Conservation (phyloP, 2,888 invertebrate species). For the Tillus elongatus region DNA sequence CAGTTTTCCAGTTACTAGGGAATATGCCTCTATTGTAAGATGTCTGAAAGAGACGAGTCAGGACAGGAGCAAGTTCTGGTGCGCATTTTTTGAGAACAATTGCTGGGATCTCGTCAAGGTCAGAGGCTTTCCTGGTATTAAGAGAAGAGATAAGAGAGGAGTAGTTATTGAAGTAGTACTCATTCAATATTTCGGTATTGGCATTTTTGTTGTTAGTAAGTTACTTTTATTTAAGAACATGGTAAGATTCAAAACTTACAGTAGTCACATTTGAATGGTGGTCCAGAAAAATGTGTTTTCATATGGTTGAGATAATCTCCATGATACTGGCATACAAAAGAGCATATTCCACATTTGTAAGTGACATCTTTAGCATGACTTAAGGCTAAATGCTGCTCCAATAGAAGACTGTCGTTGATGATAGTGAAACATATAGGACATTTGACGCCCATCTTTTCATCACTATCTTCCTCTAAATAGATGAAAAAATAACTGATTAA, state of each 20-base stretch:
- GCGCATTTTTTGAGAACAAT: too few relatives aligned
- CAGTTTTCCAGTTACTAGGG: too few relatives aligned
- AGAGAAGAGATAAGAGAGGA: too few relatives aligned
- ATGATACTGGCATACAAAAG: slow-evolving; percentile 54
- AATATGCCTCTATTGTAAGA: too few relatives aligned
- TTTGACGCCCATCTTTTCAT: slow-evolving; percentile 37
- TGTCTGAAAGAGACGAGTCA: too few relatives aligned
- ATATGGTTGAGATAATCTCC: slow-evolving; percentile 53
- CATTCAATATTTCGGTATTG: too few relatives aligned
- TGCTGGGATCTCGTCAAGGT: too few relatives aligned
- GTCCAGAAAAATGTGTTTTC: slow-evolving; percentile 50
- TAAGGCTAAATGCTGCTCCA: slow-evolving; percentile 48
- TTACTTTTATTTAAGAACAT: too few relatives aligned
- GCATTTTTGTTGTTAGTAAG: too few relatives aligned
- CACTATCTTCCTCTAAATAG: slow-evolving; percentile 24
- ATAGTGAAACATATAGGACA: slow-evolving; percentile 48
- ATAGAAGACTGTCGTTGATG: slow-evolving; percentile 43
- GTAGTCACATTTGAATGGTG: slow-evolving; percentile 55
- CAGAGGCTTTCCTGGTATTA: too few relatives aligned
- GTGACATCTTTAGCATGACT: slow-evolving; percentile 50
- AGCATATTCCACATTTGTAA: slow-evolving; percentile 53
- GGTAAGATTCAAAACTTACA: slow-evolving; percentile 38
- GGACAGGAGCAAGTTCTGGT: too few relatives aligned
- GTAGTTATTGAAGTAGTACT: too few relatives aligned
- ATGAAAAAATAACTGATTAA: slow-evolving; percentile 16